Base-by-base conservation (phyloP, 2,888 invertebrate genomes). In the Pedicia rivosa region DNA sequence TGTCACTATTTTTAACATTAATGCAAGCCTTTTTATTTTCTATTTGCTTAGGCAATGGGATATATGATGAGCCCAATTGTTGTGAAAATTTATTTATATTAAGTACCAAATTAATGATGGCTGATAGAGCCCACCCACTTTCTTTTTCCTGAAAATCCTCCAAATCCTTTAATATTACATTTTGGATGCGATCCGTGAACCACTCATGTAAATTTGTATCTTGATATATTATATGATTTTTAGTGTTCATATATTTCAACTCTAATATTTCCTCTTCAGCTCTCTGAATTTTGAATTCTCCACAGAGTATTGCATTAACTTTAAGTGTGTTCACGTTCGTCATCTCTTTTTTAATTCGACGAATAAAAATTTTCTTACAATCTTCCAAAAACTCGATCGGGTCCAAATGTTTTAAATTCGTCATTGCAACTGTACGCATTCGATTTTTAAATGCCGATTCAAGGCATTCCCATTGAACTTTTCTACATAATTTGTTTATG, bases 111-210 rank as follows among this genome's bases (percentile, higher is more conserved):
- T 30, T 13, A 17, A 30, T 30, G 9, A 16, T 13, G 49, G 31
- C 32, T n/a, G 33, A 20, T 28, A 50, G 34, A 2, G 45, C 29
- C 47, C 47, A 48, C 2, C 48, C 48, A 16, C 39, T 43, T 13
- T 45, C 44, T 5, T 41, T 39, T 16, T 48, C 46, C 35, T 48
- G 44, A 38, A 49, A 50, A 32, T 48, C 46, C 36, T 49, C 47
- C 12, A 47, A 17, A 28, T 28, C 28, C 28, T 14, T 6, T 28
- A 28, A 14, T 13, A 28, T 28, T 4, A 14, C 8, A 12, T n/a
- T 5, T 14, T 13, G 8, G 8, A 28, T 14, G 13, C 13, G 5
- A 28, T 28, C 8, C 8, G 12, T 28, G 13, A 28, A 28, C 28
- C 28, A 28, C 5, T 28, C 28, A 28, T 3, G 8, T 8, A 3